Evolutionary conservation across 2,113 vertebrate genomes (phyloP).

Genomic region (Triplophysa tibetana): DNA sequence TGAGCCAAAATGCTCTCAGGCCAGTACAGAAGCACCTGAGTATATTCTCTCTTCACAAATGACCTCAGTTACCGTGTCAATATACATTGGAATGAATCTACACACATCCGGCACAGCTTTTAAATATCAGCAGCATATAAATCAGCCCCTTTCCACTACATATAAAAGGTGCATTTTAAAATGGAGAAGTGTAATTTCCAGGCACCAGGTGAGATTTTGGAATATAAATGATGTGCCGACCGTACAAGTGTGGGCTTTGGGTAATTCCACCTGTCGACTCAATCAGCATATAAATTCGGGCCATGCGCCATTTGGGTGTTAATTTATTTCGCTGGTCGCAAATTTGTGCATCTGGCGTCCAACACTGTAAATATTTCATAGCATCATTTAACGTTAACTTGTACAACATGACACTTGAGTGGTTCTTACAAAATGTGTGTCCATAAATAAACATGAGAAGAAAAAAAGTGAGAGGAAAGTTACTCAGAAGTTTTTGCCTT

Average conservation of each 20-base stretch:
- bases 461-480: neutral
- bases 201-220: conserved; percentile 10
- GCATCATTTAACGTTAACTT: conserved; percentile 41
- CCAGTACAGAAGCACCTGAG: neutral
- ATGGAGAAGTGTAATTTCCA: conserved; percentile 29
- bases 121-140: conserved; percentile 23
- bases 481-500: neutral
- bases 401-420: conserved; percentile 1
- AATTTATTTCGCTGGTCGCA: conserved; percentile 41
- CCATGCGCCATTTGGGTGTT: conserved; percentile 20
- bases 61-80: neutral
- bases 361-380: conserved; percentile 45
- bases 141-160: neutral
- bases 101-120: conserved; percentile 6
- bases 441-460: neutral
- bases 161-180: conserved; percentile 37
- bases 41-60: conserved; percentile 1
- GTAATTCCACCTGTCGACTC: conserved; percentile 29
- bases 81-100: conserved; percentile 7
- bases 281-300: conserved; percentile 34
- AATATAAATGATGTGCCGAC: conserved; percentile 34
- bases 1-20: conserved; percentile 9
- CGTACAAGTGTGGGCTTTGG: conserved; percentile 17
- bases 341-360: conserved; percentile 7
- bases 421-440: neutral